Base-by-base conservation (phyloP, 2,888 invertebrate genomes). In the Diadegma fenestrale region DNA sequence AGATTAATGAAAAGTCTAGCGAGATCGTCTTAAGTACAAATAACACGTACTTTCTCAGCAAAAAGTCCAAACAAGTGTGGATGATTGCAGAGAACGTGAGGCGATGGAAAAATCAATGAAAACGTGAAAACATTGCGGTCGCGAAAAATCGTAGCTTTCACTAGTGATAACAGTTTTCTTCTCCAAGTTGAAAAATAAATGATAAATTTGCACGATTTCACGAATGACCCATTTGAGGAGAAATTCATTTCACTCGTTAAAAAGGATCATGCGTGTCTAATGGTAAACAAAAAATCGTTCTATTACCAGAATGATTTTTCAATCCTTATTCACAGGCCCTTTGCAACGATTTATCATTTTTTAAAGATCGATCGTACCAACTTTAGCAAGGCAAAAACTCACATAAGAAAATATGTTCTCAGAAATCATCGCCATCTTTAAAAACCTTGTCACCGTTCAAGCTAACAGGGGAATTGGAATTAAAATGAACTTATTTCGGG, bases 1-100 rank as follows among this genome's bases (percentile, higher is more conserved):
- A 64, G 72, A 84, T 80, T 84, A 84, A 84, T 84, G 76, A 58
- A 80, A 80, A 72, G 58, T 72, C 72, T 64, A 54, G 63, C 37
- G 41, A 58, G 51, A 17, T 19, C 33, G 26, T 41, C 63, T 43
- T 19, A 26, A 45, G 43, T 37, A 37, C 51, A n/a, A 33, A 37
- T 12, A 33, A 33, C 8, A 14, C 54, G 51, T 54, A 41, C 69
- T 26, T 48, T 69, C 69, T 45, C 17, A 26, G 3, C n/a, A 43
- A 69, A 69, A 69, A 69, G 30, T 69, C n/a, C 3, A 37, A n/a
- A 64, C 17, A 19, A n/a, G 19, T 37, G n/a, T 58, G 4, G 5
- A 14, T 26, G 26, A 26, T 54, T 22, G 54, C 54, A 26, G 54
- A 12, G 12, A 1, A 22, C 22, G 10, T 6, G 10, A 54, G 8